Conservation (phyloP, 2,888 invertebrate species). For the Clitarchus hookeri region DNA sequence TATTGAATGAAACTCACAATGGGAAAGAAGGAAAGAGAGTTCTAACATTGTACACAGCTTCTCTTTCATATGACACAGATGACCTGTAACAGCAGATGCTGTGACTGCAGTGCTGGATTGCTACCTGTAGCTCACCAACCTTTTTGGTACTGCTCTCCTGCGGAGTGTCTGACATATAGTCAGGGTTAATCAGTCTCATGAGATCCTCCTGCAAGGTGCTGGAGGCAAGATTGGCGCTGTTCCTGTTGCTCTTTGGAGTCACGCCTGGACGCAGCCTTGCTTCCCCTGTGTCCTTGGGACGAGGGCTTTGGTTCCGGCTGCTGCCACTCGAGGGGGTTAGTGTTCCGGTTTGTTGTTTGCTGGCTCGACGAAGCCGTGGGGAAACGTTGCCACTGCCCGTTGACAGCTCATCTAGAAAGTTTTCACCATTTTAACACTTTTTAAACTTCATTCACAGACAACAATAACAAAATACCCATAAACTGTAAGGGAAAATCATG, state of each 20-base stretch:
- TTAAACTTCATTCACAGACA: too few species aligned
- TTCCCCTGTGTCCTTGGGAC: constrained; percentile 60
- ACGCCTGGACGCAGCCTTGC: constrained; percentile 61
- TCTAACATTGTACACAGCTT: neutral
- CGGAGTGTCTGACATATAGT: constrained; percentile 56
- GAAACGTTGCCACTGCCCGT: constrained; percentile 62
- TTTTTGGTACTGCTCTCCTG: neutral
- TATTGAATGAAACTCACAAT: too few species aligned
- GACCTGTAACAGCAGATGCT: too few species aligned
- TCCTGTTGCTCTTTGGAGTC: constrained; percentile 57
- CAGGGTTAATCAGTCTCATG: constrained; percentile 84
- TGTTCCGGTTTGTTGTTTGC: constrained; percentile 52
- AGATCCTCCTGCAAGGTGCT: constrained; percentile 81
- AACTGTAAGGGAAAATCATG: too few species aligned
- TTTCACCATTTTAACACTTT: neutral
- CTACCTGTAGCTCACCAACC: neutral
- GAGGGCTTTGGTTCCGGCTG: constrained; percentile 65
- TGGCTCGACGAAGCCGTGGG: constrained; percentile 57
- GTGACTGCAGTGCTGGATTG: too few species aligned
- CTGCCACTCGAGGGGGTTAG: constrained; percentile 57
- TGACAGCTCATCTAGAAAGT: constrained; percentile 59
- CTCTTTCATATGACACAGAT: too few species aligned
- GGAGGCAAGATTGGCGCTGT: constrained; percentile 62
- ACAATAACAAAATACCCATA: too few species aligned
- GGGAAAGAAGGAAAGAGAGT: too few species aligned